Conservation (phyloP, 2,797 vertebrate species). For the Chrysocyon brachyurus region DNA sequence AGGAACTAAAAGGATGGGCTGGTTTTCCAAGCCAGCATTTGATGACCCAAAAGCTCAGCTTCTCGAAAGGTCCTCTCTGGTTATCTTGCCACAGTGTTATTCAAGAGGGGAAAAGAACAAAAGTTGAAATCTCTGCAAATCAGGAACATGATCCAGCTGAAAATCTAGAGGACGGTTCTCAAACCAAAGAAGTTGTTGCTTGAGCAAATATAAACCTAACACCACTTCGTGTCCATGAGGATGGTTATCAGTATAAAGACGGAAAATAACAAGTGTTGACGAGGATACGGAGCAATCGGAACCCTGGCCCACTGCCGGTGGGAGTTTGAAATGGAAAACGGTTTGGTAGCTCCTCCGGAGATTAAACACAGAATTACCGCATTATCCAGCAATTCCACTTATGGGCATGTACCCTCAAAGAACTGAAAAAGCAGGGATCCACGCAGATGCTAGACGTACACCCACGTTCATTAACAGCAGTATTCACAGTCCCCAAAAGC, state of each 20-base stretch:
- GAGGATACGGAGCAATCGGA: accelerated
- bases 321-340: not conserved
- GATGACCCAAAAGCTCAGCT: not conserved
- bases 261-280: not conserved
- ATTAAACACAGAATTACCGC: not conserved
- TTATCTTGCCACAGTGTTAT: not conserved
- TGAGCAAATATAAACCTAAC: not conserved
- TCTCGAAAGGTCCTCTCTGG: not conserved
- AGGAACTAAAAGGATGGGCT: not conserved
- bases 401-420: not conserved
- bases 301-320: accelerated
- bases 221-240: accelerated
- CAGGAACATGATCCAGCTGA: not conserved
- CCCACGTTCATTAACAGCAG: accelerated
- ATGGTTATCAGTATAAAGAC: too few species aligned
- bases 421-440: not conserved
- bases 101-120: not conserved
- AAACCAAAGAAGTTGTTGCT: not conserved
- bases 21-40: not conserved
- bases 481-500: not conserved
- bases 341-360: not conserved
- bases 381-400: not conserved
- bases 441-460: accelerated
- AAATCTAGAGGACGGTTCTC: not conserved
- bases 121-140: not conserved